Base-by-base conservation (phyloP, 2,113 vertebrate species). In the Narcine bancroftii region DNA sequence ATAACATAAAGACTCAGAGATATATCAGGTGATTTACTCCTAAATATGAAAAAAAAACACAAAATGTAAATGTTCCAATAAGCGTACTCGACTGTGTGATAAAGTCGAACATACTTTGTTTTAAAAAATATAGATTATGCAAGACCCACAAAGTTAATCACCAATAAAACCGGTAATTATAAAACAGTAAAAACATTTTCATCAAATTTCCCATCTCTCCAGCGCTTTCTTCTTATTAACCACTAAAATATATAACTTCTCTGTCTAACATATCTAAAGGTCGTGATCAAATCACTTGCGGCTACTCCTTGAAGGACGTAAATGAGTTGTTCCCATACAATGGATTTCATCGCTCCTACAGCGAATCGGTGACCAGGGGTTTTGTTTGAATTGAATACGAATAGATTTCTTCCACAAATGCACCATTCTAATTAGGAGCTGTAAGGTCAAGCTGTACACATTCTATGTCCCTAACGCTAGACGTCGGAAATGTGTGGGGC, bases 291-390 rank as follows among this genome's bases (percentile, higher is more conserved):
- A 96, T 96, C 95, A 95, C 95, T 92, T 95, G 94, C 95, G 95
- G 95, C 95, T 95, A 95, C 96, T 95, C 95, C 95, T 95, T 94
- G 95, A 93, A 95, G 96, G 96, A 96, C 96, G 96, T 97, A 96
- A 97, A 96, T 96, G 96, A 97, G 96, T 95, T 97, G 96, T 97
- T 96, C 94, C 94, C 95, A 95, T 95, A 96, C 96, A 96, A 97
- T 96, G 96, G 96, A 95, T 93, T 93, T 93, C 95, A 95, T 95
- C 95, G 96, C 96, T 96, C 96, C 96, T 96, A 96, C 95, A 95
- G 96, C 96, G 96, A 96, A 95, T 94, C 95, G 96, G 96, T 96
- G 96, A 96, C 96, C 96, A 96, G 95, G 93, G 96, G 95, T 96
- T 97, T 96, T 97, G 96, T 97, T 96, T 95, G 95, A 94, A 96